Evolutionary conservation across 1,140 invertebrate genomes (phyloP), one percentile per base, ranked within the genome.

Genomic region (Heliconius nattereri): DNA sequence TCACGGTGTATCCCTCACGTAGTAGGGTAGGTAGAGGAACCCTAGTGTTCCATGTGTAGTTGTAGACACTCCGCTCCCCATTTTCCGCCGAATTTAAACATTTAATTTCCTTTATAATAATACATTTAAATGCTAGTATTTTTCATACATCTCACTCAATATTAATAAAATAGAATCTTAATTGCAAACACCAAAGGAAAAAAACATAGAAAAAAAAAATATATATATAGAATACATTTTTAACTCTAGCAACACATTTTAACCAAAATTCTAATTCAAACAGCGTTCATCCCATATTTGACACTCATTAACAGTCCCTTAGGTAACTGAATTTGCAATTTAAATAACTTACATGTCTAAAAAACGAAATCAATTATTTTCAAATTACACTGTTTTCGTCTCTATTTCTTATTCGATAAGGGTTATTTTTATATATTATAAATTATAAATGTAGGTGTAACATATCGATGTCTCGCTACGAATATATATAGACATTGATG

Each of bases 301-400:
- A 49, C 73, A 77, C 75, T 76, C 83, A 85, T 85, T 86, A 86
- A 86, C 82, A 81, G 84, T 82, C 79, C 81, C 81, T 79, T 78
- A 84, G 84, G 85, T 82, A 82, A 84, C 70, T 76, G 45, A 76
- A 88, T 89, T 90, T 90, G 87, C 89, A 89, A 89, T 87, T 89
- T 85, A 88, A 90, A 89, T 85, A 74, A 77, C 81, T 82, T 76
- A 79, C 78, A 79, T 71, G 74, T 78, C 40, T 66, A 66, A 78
- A 78, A 29, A 66, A 11, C 26, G 23, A 66, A 66, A 66, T 66
- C 60, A 66, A 66, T 66, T 66, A 66, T 66, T 66, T 66, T 66
- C 2, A 66, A 7, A 11, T 29, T 29, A 19, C 60, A 7, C 23
- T 9, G 29, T 16, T 26, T 2, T 66, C 60, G 60, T 26, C 23